Base-by-base conservation (phyloP, 1,140 invertebrate species). In the Nephotettix cincticeps region DNA sequence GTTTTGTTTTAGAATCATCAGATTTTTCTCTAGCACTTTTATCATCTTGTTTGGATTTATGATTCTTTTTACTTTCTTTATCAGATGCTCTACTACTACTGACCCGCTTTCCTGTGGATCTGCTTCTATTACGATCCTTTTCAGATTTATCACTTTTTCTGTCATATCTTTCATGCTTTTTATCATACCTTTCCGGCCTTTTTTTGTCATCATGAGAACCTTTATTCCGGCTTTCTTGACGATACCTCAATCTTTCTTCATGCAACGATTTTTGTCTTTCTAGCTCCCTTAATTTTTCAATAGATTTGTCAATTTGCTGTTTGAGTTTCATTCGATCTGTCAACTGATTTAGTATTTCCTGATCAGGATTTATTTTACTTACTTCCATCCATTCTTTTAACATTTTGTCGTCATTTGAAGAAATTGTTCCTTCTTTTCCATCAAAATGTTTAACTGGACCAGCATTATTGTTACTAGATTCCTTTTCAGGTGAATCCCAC, bases 381-480 rank as follows among this genome's bases (percentile, higher is more conserved):
- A 36, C 56, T 68, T 70, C 63, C 64, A 73, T 70, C 74, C 74
- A 75, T 68, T 75, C 74, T 51, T 65, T 58, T 3, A 75, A 45
- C 40, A 73, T 30, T 23, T 73, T 75, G 47, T 75, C 73, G 29
- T 75, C 73, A 25, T 28, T 19, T 17, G 25, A 19, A 47, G 40
- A 36, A 36, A 4, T 23, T 68, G 13, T 68, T 68, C 29, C 27
- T 68, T n/a, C 47, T 21, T 54, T 54, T 6, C 19, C 19, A 54
- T 9, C 17, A 9, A 40, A 6, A 40, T 40, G 6, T 40, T 54
- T 4, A 54, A 54, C 6, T 19, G 23, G n/a, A n/a, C 19, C 19
- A 54, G 17, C 21, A 19, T 11, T 21, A n/a, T 51, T 51, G 3
- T 61, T 13, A 25, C 6, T 11, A 6, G 23, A 21, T 61, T 61